Evolutionary conservation across 2,888 invertebrate species (phyloP).

Genomic region (Quadroppia sp.): DNA sequence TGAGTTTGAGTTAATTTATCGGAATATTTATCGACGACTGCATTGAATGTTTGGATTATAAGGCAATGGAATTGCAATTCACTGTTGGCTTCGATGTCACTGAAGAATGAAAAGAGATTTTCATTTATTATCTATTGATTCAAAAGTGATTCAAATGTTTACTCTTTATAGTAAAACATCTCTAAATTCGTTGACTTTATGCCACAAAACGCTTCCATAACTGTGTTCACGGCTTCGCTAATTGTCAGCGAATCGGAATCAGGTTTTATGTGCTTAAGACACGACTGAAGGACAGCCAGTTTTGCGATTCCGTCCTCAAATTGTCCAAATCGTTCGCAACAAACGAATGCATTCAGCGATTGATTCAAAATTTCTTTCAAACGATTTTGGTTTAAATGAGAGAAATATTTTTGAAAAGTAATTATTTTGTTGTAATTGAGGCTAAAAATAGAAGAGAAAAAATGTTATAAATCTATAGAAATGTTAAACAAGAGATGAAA

Average conservation of each 20-base stretch:
- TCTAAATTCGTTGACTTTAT: slow-evolving; percentile 7
- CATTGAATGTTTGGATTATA: neutral
- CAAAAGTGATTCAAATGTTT: neutral
- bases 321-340: neutral
- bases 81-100: neutral
- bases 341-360: neutral
- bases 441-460: neutral
- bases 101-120: neutral
- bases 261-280: neutral
- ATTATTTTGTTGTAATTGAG: slow-evolving; percentile 9
- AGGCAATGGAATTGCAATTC: slow-evolving; percentile 7
- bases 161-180: slow-evolving; percentile 17
- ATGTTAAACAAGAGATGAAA: neutral
- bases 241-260: neutral
- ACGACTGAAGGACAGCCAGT: slow-evolving; percentile 21
- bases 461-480: neutral
- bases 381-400: neutral
- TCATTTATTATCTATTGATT: neutral
- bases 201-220: slow-evolving; percentile 17
- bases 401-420: slow-evolving; percentile 18
- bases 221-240: neutral
- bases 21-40: neutral
- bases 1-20: slow-evolving; percentile 9
- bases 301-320: slow-evolving; percentile 29
- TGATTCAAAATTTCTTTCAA: neutral